Base-by-base conservation (phyloP, 37 sponge, comb jelly and placozoan species). In the Cliona cf. orientalis region DNA sequence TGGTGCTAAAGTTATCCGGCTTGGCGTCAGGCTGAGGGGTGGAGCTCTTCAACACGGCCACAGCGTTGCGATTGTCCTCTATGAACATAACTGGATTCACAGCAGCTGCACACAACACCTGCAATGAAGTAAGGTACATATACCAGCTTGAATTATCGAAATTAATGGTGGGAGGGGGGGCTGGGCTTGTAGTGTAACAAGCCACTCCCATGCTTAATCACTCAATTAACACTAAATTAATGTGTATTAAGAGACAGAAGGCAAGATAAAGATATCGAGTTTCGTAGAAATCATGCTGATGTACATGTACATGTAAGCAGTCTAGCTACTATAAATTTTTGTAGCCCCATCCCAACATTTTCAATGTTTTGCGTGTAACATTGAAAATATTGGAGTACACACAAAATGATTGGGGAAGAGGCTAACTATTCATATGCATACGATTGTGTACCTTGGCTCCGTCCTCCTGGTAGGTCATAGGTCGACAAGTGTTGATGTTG, bases 391-490 rank as follows among this genome's bases (percentile, higher is more conserved):
- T n/a, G n/a, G n/a, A n/a, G n/a, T n/a, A n/a, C n/a, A n/a, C n/a
- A n/a, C n/a, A n/a, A n/a, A n/a, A n/a, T n/a, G n/a, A n/a, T n/a
- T n/a, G n/a, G n/a, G n/a, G n/a, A n/a, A n/a, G n/a, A n/a, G n/a
- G n/a, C n/a, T n/a, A n/a, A n/a, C n/a, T n/a, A n/a, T n/a, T n/a
- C n/a, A n/a, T n/a, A n/a, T n/a, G 5, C 45, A 19, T 55, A 72
- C 55, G 5, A 44, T 14, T 19, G 60, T 78, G 41, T 33, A 93
- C 93, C 74, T 89, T 85, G 14, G 90, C 90, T 44, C 93, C 93
- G 40, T 93, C 93, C 49, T 93, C 93, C 58, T 89, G 93, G 45
- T 75, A 86, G 76, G 86, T 85, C 89, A 93, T 81, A 5, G 93
- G 93, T 59, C 93, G 59, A 49, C 89, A 89, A 5, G 90, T 93